These are phyloP conservation scores for Idaea aversata DNA, from an alignment of 2,888 invertebrate genomes.

Conservation along the genomic window DNA sequence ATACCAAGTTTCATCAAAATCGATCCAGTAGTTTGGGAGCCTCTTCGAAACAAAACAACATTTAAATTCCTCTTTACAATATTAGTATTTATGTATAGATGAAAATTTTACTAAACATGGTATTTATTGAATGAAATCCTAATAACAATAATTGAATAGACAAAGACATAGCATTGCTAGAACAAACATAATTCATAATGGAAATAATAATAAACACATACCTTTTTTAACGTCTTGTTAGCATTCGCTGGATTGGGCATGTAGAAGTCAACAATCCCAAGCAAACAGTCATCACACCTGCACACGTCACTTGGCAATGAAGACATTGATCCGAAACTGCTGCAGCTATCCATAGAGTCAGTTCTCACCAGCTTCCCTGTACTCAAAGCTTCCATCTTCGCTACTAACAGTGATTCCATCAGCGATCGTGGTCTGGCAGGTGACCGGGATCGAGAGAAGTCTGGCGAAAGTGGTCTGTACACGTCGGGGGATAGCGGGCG, in stretches of 20 bases:
- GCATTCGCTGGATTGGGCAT: constrained; percentile 76
- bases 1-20: too few relatives aligned
- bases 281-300: constrained; percentile 90
- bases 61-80: too few relatives aligned
- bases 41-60: too few relatives aligned
- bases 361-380: constrained; percentile 83
- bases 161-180: too few relatives aligned
- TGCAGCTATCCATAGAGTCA: constrained; percentile 88
- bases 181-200: not conserved
- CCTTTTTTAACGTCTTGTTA: constrained; percentile 82
- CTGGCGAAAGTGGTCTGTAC: constrained; percentile 68
- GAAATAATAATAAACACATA: constrained; percentile 41
- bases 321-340: constrained; percentile 85
- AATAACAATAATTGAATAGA: too few relatives aligned
- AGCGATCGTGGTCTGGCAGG: constrained; percentile 85
- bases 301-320: constrained; percentile 88
- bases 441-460: constrained; percentile 68
- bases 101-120: too few relatives aligned
- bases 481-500: constrained; percentile 70
- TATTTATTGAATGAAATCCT: too few relatives aligned
- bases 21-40: too few relatives aligned
- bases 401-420: constrained; percentile 90
- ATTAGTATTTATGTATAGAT: too few relatives aligned
- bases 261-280: constrained; percentile 90
- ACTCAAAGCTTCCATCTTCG: constrained; percentile 88